A percentile compares a stretch with the other conserved stretches of the same genome.
These are phyloP conservation scores for Apamea monoglypha DNA, from an alignment of 2,888 invertebrate genomes.

Conservation along the genomic window DNA sequence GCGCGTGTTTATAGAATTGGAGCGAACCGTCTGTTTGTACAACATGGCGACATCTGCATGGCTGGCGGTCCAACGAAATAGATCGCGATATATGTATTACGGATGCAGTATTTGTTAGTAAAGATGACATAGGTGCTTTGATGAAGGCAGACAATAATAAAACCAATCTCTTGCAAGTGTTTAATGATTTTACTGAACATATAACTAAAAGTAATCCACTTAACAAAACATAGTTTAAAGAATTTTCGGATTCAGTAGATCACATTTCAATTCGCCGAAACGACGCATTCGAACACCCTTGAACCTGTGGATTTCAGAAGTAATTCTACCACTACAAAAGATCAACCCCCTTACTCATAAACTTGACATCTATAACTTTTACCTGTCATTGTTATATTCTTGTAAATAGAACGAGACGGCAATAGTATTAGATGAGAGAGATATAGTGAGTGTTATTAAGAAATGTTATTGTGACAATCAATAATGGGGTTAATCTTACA, in stretches of 20 bases:
- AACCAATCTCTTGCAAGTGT: background rate
- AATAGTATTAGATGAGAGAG: background rate
- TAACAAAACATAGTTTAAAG: background rate
- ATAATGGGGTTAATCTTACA: constrained; percentile 18
- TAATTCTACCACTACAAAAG: constrained; percentile 27
- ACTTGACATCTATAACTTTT: constrained; percentile 22
- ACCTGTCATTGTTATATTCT: constrained; percentile 38
- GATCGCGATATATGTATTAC: background rate
- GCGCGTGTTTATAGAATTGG: constrained; percentile 84
- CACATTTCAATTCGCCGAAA: background rate
- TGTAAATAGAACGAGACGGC: constrained; percentile 24
- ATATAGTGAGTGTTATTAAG: background rate
- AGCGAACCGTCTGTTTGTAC: constrained; percentile 78
- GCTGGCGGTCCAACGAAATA: background rate
- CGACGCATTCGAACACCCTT: background rate
- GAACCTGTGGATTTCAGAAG: constrained; percentile 15
- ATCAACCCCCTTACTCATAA: constrained; percentile 26
- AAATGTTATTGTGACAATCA: constrained; percentile 1
- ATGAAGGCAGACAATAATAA: constrained; percentile 1
- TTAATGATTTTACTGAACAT: background rate
- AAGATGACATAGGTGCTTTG: background rate
- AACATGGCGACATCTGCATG: constrained; percentile 72
- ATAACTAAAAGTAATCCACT: background rate
- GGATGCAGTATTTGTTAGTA: background rate
- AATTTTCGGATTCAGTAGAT: background rate